A percentile compares a stretch with the other conserved stretches of the same genome.
Conservation (phyloP, 92 coral and sea anemone species). For the Desmophyllum pertusum region DNA sequence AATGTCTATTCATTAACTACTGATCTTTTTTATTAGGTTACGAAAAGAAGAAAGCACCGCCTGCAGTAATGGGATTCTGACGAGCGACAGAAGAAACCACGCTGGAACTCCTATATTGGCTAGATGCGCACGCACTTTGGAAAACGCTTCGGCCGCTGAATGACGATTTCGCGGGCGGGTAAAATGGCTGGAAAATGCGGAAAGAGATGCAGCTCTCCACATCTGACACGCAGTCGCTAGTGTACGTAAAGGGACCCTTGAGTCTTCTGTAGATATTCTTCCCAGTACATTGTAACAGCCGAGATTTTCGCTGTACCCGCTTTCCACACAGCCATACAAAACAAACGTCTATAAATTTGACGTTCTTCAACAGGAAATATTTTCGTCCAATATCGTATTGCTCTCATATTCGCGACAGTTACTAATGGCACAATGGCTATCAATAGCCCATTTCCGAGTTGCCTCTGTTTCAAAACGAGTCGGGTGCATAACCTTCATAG, state of each 20-base stretch:
- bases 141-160: not conserved
- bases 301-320: too few species aligned
- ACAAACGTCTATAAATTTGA: too few species aligned
- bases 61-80: not conserved
- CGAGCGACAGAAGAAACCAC: not conserved
- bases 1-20: not conserved
- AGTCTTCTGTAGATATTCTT: not conserved
- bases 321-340: too few species aligned
- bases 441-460: too few species aligned
- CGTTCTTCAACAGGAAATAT: too few species aligned
- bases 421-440: too few species aligned
- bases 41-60: conserved; percentile 27
- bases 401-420: too few species aligned
- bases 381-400: too few species aligned
- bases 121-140: not conserved
- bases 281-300: not conserved
- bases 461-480: too few species aligned
- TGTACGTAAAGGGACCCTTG: not conserved
- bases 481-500: too few species aligned
- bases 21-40: conserved; percentile 13
- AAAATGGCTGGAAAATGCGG: not conserved
- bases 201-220: not conserved
- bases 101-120: not conserved
- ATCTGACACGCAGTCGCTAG: not conserved
- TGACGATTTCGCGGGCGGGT: not conserved